These are phyloP conservation scores for Hedychridium roseum DNA, from an alignment of 2,888 invertebrate genomes.

Conservation along the genomic window DNA sequence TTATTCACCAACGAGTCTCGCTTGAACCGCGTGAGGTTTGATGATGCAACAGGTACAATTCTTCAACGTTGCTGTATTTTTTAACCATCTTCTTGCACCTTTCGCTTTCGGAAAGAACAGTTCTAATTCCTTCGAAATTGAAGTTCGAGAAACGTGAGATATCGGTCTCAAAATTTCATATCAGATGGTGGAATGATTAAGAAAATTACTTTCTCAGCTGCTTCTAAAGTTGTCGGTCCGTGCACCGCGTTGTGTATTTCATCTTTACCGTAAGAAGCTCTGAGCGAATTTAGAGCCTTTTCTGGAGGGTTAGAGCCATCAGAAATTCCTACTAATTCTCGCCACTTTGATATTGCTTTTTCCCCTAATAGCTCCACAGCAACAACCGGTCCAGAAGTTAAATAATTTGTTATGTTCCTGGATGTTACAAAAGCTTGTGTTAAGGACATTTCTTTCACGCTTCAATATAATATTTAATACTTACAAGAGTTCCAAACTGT, in stretches of 20 bases:
- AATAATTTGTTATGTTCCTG: conserved; percentile 70
- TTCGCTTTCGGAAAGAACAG: conserved; percentile 71
- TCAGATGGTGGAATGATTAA: neutral
- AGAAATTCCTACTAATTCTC: conserved; percentile 70
- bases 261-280: conserved; percentile 75
- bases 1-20: conserved; percentile 68
- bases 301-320: conserved; percentile 70
- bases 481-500: conserved; percentile 72
- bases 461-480: conserved; percentile 37
- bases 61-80: conserved; percentile 68
- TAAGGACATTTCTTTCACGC: conserved; percentile 29
- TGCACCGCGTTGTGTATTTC: conserved; percentile 75
- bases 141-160: neutral
- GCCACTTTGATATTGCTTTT: conserved; percentile 71
- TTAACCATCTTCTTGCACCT: conserved; percentile 60
- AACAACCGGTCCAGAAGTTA: conserved; percentile 75
- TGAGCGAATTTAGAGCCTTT: conserved; percentile 68
- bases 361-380: conserved; percentile 79
- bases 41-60: conserved; percentile 84
- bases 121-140: conserved; percentile 65
- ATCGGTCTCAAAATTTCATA: neutral
- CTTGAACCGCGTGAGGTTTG: conserved; percentile 88
- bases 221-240: conserved; percentile 69
- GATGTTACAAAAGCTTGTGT: conserved; percentile 17
- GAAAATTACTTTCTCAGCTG: conserved; percentile 65